phyloP scores from a whole-genome alignment of 1,140 invertebrate genomes.

The Steinernema feltiae region DNA sequence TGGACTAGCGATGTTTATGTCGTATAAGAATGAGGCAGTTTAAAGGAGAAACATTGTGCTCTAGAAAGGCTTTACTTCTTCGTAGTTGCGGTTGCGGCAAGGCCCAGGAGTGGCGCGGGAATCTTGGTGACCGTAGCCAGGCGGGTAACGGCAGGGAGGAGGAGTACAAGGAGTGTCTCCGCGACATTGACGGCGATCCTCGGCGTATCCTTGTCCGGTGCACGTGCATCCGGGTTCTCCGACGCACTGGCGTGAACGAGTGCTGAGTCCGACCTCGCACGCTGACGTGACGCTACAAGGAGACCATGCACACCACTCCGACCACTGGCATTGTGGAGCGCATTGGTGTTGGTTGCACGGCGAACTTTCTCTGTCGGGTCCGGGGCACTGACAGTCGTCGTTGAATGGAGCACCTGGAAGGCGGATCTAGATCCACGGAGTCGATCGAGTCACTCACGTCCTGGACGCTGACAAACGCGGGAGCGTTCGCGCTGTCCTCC shows the following conservation, averaged over 20 bases:
- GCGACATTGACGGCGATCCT: background rate
- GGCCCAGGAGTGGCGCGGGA: background rate
- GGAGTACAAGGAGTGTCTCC: background rate
- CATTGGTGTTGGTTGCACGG: slow-evolving; percentile 18
- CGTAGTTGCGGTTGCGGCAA: slow-evolving; percentile 3
- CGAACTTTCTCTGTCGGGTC: background rate
- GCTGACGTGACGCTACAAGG: slow-evolving; percentile 22
- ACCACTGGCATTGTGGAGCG: slow-evolving; percentile 14
- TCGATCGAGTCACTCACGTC: background rate
- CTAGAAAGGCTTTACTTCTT: background rate
- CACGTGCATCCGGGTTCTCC: slow-evolving; percentile 36
- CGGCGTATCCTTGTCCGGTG: slow-evolving; percentile 20
- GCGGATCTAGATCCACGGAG: too few relatives aligned
- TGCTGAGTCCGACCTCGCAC: slow-evolving; percentile 12
- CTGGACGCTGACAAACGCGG: slow-evolving; percentile 16
- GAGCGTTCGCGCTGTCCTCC: slow-evolving; percentile 22
- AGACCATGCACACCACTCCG: slow-evolving; percentile 21
- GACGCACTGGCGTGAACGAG: slow-evolving; percentile 30
- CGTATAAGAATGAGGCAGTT: background rate
- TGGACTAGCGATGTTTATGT: too few relatives aligned
- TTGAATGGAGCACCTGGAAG: background rate
- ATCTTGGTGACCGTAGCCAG: background rate
- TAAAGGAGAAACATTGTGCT: too few relatives aligned
- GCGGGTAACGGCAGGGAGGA: background rate
- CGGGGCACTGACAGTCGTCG: slow-evolving; percentile 6